Conservation (phyloP, 2,888 invertebrate genomes). For the Fissipunctia ypsillon region DNA sequence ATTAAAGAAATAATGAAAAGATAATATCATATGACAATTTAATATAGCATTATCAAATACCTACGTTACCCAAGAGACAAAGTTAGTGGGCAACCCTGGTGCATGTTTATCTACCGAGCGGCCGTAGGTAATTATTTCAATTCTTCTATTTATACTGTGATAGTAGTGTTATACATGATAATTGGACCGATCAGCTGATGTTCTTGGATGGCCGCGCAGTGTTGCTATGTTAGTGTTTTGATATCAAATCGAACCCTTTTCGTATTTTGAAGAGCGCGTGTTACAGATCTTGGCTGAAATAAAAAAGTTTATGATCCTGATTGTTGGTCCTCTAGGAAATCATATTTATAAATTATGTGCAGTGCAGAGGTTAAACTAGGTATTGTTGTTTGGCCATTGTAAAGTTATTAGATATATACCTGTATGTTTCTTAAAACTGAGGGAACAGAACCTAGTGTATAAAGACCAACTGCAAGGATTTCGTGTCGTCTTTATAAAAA, state of each 20-base stretch:
- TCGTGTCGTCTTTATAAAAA: too few species aligned
- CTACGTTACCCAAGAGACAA: too few species aligned
- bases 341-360: neutral
- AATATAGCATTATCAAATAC: too few species aligned
- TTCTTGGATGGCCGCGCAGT: neutral
- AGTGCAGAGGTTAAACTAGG: neutral
- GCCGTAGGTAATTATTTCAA: too few species aligned
- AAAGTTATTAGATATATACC: neutral
- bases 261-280: neutral
- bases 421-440: too few species aligned
- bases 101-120: too few species aligned
- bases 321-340: neutral
- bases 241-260: neutral
- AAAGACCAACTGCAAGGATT: too few species aligned
- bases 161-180: conserved; percentile 2
- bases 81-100: too few species aligned
- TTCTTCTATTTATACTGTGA: too few species aligned
- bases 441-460: too few species aligned
- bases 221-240: neutral
- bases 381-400: neutral
- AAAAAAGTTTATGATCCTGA: neutral
- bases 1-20: too few species aligned
- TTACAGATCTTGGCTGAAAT: neutral
- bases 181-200: neutral
- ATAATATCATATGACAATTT: too few species aligned